Base-by-base conservation (phyloP, 2,113 vertebrate species). In the Engraulis encrasicolus region DNA sequence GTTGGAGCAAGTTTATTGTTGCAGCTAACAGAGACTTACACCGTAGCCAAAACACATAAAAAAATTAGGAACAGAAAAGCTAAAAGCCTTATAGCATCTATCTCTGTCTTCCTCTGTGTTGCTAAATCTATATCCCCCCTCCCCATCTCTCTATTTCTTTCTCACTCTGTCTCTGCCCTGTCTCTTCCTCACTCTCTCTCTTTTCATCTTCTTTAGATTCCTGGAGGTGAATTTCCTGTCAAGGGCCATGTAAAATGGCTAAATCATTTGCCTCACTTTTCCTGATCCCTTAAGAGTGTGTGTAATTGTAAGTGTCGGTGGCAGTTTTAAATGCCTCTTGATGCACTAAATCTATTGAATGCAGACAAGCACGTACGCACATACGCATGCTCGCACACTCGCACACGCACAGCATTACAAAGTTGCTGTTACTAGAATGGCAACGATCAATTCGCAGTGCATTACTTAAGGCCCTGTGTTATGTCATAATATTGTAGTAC, bases 61-160 rank as follows among this genome's bases (percentile, higher is more conserved):
- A 52, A 52, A 54, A 54, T 54, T 45, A 45, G 40, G 3, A 45
- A 45, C 40, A 45, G 40, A 45, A 5, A 45, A 45, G 9, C 71
- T 52, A 80, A 78, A 50, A 27, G 50, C 36, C n/a, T n/a, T 14
- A 79, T 38, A 31, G 20, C 34, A 38, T 82, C 40, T 17, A 9
- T 54, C 1, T 54, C 5, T 54, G 11, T 54, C 19, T 20, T 19
- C 20, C 52, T 54, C 52, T n/a, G n/a, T n/a, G n/a, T n/a, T n/a
- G n/a, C n/a, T n/a, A n/a, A n/a, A n/a, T n/a, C n/a, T n/a, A n/a
- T n/a, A n/a, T 54, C 52, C 52, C 20, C 52, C 49, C 50, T 71
- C 78, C 54, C 40, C 52, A 54, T 1, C 9, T 34, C 84, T 74
- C 19, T 81, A n/a, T n/a, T 27, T 85, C 74, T 50, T 20, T 50